phyloP scores from a whole-genome alignment of 64 coral and sea anemone genomes.

The Porites lutea region DNA sequence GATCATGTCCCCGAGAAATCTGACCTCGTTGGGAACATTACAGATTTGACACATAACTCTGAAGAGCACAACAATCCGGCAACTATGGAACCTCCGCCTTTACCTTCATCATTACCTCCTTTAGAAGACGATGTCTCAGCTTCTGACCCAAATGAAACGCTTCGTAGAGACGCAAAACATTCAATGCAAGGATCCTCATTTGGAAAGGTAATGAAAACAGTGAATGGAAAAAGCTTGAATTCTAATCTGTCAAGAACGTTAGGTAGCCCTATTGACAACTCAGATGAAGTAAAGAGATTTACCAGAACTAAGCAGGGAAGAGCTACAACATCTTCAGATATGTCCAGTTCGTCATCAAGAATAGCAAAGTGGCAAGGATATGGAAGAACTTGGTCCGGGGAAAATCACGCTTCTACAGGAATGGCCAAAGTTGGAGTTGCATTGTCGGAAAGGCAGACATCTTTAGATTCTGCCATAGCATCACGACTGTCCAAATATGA shows the following conservation, averaged over 20 bases:
- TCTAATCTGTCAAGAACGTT: slow-evolving; percentile 30
- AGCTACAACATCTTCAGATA: background rate
- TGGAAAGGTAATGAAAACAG: background rate
- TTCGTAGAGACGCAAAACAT: background rate
- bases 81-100: slow-evolving; percentile 10
- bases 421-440: background rate
- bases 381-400: background rate
- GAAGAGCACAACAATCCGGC: background rate
- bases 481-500: slow-evolving; percentile 36
- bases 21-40: background rate
- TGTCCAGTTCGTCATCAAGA: slow-evolving; percentile 9
- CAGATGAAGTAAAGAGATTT: background rate
- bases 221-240: background rate
- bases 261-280: background rate
- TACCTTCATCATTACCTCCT: slow-evolving; percentile 18
- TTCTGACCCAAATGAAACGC: background rate
- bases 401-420: background rate
- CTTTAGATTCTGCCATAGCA: slow-evolving; percentile 29
- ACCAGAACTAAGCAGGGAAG: background rate
- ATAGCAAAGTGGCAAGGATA: slow-evolving; percentile 31
- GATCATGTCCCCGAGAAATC: background rate
- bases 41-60: background rate
- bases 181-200: background rate
- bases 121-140: slow-evolving; percentile 5
- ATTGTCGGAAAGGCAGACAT: background rate